Percentiles rank a stretch among this genome's conserved stretches.
These are phyloP conservation scores for Acropora yongei DNA, from an alignment of 64 coral and sea anemone species.

Conservation along the genomic window DNA sequence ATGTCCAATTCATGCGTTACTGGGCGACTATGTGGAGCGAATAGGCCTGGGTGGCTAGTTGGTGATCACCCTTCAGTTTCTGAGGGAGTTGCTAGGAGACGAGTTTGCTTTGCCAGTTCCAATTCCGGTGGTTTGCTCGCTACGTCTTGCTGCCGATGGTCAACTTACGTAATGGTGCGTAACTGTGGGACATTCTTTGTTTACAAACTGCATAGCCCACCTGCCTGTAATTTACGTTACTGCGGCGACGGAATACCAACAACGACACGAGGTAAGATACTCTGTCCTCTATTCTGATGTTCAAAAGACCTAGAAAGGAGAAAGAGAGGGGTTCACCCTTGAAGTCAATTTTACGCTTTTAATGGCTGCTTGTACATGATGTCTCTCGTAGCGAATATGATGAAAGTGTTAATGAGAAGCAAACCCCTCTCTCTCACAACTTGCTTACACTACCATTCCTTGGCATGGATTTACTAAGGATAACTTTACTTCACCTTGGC, in stretches of 20 bases:
- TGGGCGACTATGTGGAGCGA: not conserved
- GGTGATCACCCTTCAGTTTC: not conserved
- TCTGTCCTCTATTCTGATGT: too few species aligned
- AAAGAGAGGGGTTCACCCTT: too few species aligned
- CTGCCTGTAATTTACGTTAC: slow-evolving; percentile 5
- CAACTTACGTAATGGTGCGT: not conserved
- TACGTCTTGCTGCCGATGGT: not conserved
- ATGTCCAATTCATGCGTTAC: not conserved
- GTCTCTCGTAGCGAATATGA: too few species aligned
- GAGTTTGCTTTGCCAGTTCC: not conserved
- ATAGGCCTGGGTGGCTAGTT: slow-evolving; percentile 4
- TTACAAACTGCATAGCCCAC: not conserved
- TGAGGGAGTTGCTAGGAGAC: not conserved
- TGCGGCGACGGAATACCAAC: not conserved
- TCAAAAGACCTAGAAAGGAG: too few species aligned
- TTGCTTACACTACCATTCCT: too few species aligned
- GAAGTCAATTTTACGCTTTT: too few species aligned
- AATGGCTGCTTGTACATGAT: too few species aligned
- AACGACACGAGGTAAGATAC: not conserved
- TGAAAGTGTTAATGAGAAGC: too few species aligned
- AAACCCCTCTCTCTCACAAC: too few species aligned
- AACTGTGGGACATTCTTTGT: slow-evolving; percentile 34
- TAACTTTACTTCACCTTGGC: too few species aligned
- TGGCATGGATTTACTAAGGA: too few species aligned
- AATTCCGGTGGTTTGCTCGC: not conserved